Evolutionary conservation across 2,797 vertebrate species (phyloP).

Genomic region (Alosa sapidissima): DNA sequence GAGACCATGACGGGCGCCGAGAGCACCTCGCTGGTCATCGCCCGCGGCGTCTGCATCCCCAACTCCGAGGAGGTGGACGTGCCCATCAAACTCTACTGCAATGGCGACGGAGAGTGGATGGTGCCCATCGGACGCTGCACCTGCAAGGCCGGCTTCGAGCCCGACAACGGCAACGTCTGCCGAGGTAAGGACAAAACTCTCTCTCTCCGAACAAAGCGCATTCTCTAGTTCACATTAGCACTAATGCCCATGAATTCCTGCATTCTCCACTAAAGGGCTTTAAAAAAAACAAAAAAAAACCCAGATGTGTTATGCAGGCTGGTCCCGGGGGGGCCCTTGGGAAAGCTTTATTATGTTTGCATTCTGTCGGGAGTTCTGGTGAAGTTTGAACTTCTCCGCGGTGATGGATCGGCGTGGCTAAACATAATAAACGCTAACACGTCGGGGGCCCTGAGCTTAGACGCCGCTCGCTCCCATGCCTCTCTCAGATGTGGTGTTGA

Average conservation of each 20-base stretch:
- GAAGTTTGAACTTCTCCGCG: not conserved
- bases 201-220: not conserved
- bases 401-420: not conserved
- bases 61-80: conserved; percentile 97
- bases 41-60: conserved; percentile 88
- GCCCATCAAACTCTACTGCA: conserved; percentile 98
- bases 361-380: not conserved
- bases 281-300: not conserved
- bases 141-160: conserved; percentile 94
- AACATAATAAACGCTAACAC: conserved; percentile 14
- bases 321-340: not conserved
- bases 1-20: conserved; percentile 98
- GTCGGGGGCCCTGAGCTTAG: not conserved
- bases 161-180: conserved; percentile 91
- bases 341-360: conserved; percentile 18
- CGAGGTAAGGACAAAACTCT: conserved; percentile 79
- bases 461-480: not conserved
- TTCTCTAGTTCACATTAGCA: not conserved
- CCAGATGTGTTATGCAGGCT: not conserved
- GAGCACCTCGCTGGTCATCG: conserved; percentile 95
- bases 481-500: not conserved
- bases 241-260: not conserved
- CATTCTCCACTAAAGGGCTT: not conserved
- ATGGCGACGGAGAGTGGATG: conserved; percentile 97
- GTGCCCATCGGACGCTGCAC: conserved; percentile 97